Percentiles rank a stretch among this genome's conserved stretches.
These are phyloP conservation scores for Silurus meridionalis DNA, from an alignment of 2,113 vertebrate genomes.

Conservation along the genomic window DNA sequence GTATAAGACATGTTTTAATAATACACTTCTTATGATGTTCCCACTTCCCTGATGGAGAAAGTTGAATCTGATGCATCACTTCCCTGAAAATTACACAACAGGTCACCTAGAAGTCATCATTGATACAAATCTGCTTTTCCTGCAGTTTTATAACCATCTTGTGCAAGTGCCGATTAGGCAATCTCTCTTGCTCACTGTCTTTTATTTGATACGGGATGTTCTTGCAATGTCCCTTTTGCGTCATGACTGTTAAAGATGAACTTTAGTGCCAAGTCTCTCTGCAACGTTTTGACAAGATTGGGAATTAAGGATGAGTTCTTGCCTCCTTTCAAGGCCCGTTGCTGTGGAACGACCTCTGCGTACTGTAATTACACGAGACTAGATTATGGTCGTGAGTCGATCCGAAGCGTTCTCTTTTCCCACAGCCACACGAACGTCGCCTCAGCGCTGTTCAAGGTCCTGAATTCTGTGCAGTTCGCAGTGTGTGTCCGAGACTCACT, in stretches of 20 bases:
- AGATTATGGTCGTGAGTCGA: neutral
- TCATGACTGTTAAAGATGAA: neutral
- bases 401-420: conserved; percentile 29
- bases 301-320: neutral
- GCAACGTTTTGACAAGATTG: neutral
- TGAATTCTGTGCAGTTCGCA: conserved; percentile 48
- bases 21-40: neutral
- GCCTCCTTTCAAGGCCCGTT: neutral
- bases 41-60: conserved; percentile 41
- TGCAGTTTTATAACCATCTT: conserved; percentile 9
- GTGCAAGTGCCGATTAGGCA: conserved; percentile 31
- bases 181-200: conserved; percentile 12
- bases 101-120: conserved; percentile 32
- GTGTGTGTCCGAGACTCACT: conserved; percentile 1
- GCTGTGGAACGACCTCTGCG: neutral
- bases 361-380: conserved; percentile 3
- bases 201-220: conserved; percentile 4
- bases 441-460: conserved; percentile 61
- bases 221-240: conserved; percentile 21
- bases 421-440: conserved; percentile 28
- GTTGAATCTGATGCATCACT: neutral
- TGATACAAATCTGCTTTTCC: conserved; percentile 31
- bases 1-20: neutral
- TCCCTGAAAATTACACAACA: conserved; percentile 24
- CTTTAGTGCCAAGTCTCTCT: neutral